Evolutionary conservation across 2,113 vertebrate species (phyloP).

Genomic region (Pagrus major): DNA sequence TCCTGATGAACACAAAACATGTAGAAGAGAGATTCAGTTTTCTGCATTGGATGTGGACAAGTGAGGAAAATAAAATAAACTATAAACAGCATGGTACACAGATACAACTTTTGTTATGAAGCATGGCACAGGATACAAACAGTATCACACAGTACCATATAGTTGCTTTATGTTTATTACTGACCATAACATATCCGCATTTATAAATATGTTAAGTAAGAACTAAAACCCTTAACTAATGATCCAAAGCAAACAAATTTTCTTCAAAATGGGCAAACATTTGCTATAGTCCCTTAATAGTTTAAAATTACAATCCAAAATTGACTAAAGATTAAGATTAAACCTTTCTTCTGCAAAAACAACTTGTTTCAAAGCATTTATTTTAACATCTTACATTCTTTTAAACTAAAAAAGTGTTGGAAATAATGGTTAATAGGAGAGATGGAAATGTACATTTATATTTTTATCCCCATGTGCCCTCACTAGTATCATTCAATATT

Average conservation of each 20-base stretch:
- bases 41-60: not conserved
- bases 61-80: not conserved
- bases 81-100: not conserved
- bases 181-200: not conserved
- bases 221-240: not conserved
- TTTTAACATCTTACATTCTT: too few relatives aligned
- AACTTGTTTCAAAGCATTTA: too few relatives aligned
- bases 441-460: accelerated
- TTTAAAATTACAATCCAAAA: not conserved
- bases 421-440: not conserved
- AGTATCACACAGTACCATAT: too few relatives aligned
- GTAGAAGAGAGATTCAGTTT: not conserved
- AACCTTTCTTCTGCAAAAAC: too few relatives aligned
- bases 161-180: not conserved
- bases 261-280: not conserved
- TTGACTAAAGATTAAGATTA: not conserved
- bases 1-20: not conserved
- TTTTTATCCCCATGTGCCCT: not conserved
- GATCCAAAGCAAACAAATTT: not conserved
- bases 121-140: not conserved
- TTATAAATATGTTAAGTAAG: not conserved
- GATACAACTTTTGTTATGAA: not conserved
- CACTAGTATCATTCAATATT: not conserved
- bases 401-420: not conserved
- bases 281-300: not conserved